Evolutionary conservation across 2,888 invertebrate genomes (phyloP), one percentile per base, ranked within the genome.

Genomic region (Synergus itoensis): DNA sequence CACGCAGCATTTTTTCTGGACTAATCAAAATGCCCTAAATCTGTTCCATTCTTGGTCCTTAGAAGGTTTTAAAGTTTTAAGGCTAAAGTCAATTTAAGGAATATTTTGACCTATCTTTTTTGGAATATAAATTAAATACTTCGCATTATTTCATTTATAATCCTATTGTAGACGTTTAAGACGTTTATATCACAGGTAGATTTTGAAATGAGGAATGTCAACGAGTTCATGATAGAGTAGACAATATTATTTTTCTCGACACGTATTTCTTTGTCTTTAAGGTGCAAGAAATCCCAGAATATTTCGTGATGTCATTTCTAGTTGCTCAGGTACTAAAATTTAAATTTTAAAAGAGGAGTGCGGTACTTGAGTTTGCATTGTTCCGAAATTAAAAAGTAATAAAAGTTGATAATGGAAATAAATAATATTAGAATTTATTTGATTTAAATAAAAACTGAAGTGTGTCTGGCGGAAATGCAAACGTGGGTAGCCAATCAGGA

Each of bases 401-500:
- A 21, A 12, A 21, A 60, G 4, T 12, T n/a, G 18, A 9, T 53
- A 53, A 53, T n/a, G n/a, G n/a, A 8, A 9, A 18, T 53, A 14
- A 60, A 60, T 60, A 60, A 60, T 60, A 60, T 48, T 28, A n/a
- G 16, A 14, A 69, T 9, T 69, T 16, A 69, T 53, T 69, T 7
- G 4, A 48, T 36, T 53, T 9, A 53, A 48, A 69, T 48, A 45
- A 21, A 48, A 48, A 16, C 48, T 48, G n/a, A 40, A 64, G 64
- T 36, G 64, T 36, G 48, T 69, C 48, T 78, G 77, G 84, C 87
- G 88, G 87, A 88, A 88, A 87, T 81, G 81, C 84, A 75, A 67
- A 82, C 80, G 88, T 89, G 84, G 87, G 87, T 86, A 86, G 83
- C 81, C 81, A 86, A 88, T 88, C 84, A 84, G 83, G 82, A 82